Evolutionary conservation across 2,797 vertebrate species (phyloP).

Genomic region (Rhinella marina): DNA sequence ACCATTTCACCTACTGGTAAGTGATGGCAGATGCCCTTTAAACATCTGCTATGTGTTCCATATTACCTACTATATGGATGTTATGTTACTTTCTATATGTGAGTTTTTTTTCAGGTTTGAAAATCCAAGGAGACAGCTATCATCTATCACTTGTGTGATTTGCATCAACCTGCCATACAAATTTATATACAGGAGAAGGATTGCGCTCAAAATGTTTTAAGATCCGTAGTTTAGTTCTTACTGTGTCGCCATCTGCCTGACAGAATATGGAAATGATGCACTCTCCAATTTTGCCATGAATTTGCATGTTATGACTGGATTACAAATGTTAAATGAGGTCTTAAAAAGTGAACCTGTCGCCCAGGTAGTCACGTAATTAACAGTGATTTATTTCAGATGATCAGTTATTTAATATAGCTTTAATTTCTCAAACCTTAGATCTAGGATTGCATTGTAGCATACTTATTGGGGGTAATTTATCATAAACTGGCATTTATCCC

Average conservation of each 20-base stretch:
- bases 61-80: too few species aligned
- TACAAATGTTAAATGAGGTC: neutral
- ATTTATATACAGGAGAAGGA: neutral
- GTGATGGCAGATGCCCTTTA: too few species aligned
- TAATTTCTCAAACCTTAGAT: neutral
- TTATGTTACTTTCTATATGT: too few species aligned
- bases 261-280: slow-evolving; percentile 32
- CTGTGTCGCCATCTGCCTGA: slow-evolving; percentile 37
- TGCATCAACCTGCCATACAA: neutral
- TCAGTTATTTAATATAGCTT: neutral
- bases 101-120: neutral
- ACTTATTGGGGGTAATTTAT: neutral
- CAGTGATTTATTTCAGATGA: neutral
- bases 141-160: neutral
- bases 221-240: neutral
- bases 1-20: too few species aligned
- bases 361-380: neutral
- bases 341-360: neutral
- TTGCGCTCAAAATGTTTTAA: neutral
- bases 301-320: slow-evolving; percentile 25
- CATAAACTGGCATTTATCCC: too few species aligned
- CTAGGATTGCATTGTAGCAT: neutral
- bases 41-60: too few species aligned
- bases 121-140: neutral
- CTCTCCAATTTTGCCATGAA: neutral